These are phyloP conservation scores for Euzetes globulus DNA, from an alignment of 2,888 invertebrate genomes.

Conservation along the genomic window DNA sequence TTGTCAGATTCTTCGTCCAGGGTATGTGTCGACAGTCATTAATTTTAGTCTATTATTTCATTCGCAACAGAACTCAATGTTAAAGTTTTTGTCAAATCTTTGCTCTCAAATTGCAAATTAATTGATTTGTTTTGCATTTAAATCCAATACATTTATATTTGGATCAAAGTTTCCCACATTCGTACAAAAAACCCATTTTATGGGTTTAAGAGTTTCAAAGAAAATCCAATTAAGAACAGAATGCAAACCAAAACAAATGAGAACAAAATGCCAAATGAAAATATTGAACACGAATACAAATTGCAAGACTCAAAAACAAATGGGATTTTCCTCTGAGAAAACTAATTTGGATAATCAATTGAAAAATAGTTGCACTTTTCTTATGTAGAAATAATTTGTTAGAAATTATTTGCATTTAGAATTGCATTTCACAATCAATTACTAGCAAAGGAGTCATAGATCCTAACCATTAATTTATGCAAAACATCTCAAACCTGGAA, in stretches of 20 bases:
- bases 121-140: background rate
- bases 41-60: background rate
- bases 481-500: background rate
- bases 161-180: background rate
- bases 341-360: background rate
- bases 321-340: background rate
- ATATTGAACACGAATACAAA: background rate
- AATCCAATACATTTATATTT: background rate
- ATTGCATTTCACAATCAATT: constrained; percentile 15
- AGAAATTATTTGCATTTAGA: constrained; percentile 4
- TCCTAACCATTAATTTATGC: background rate
- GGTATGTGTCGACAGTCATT: constrained; percentile 34
- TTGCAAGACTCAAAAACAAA: background rate
- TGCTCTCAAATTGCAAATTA: background rate
- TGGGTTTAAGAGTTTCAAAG: background rate
- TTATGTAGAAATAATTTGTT: background rate
- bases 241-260: background rate
- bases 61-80: background rate
- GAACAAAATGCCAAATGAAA: no score
- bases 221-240: background rate
- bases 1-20: constrained; percentile 39
- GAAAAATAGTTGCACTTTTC: background rate
- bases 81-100: background rate
- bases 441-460: background rate
- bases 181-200: background rate